A percentile compares a stretch with the other conserved stretches of the same genome.
These are phyloP conservation scores for Typhlichthys subterraneus DNA, from an alignment of 2,797 vertebrate genomes.

Conservation along the genomic window DNA sequence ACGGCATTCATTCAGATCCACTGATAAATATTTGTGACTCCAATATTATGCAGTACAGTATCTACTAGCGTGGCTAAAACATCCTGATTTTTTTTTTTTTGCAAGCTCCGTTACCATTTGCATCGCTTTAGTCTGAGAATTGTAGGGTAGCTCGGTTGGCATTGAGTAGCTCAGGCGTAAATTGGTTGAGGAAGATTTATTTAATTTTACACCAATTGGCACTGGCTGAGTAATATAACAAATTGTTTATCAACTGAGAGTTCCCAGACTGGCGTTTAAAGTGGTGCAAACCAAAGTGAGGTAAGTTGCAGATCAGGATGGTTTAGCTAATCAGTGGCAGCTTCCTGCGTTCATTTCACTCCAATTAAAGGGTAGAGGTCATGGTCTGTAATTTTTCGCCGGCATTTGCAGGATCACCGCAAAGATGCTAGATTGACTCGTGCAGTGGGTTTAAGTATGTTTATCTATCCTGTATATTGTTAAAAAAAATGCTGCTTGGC, in stretches of 20 bases:
- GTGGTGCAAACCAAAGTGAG: too few species aligned
- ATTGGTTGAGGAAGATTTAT: too few species aligned
- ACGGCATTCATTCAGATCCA: slow-evolving; percentile 7
- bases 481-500: slow-evolving; percentile 16
- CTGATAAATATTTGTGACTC: slow-evolving; percentile 3
- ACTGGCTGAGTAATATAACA: too few species aligned
- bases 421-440: slow-evolving; percentile 20
- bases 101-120: too few species aligned
- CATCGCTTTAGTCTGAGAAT: too few species aligned
- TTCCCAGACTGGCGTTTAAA: too few species aligned
- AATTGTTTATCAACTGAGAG: too few species aligned
- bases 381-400: slow-evolving; percentile 3
- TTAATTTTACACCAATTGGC: too few species aligned
- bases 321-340: slow-evolving; percentile 3
- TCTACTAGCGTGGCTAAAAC: neutral
- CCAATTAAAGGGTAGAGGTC: neutral
- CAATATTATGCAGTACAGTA: slow-evolving; percentile 2
- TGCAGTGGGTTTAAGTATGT: slow-evolving; percentile 15
- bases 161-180: too few species aligned
- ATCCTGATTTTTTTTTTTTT: too few species aligned
- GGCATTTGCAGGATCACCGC: slow-evolving; percentile 8
- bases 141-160: too few species aligned
- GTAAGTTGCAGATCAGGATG: too few species aligned
- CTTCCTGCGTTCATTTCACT: slow-evolving; percentile 3
- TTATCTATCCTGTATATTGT: slow-evolving; percentile 48